Conservation (phyloP, 2,888 invertebrate genomes). For the Adelognathus sp. region DNA sequence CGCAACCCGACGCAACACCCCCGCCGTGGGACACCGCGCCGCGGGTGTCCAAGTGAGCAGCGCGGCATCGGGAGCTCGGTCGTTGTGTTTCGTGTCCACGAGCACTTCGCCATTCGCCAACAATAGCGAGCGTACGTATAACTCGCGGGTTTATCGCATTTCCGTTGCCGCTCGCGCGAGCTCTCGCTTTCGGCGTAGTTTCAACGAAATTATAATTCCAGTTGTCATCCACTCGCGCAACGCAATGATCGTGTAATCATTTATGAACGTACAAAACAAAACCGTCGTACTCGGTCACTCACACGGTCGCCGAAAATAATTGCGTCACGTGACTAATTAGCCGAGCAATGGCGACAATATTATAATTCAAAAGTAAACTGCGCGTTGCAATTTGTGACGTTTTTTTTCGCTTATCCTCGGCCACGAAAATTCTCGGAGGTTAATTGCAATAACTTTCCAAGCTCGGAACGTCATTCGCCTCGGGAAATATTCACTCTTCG, state of each 20-base stretch:
- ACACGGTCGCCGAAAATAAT: neutral
- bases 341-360: neutral
- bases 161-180: neutral
- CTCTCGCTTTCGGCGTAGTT: slow-evolving; percentile 12
- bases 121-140: neutral
- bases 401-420: neutral
- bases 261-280: slow-evolving; percentile 7
- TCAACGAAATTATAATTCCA: slow-evolving; percentile 34
- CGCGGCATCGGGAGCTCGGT: neutral
- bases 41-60: neutral
- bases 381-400: neutral
- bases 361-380: too few relatives aligned
- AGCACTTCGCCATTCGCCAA: slow-evolving; percentile 4
- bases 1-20: slow-evolving; percentile 17
- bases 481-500: neutral
- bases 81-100: slow-evolving; percentile 13
- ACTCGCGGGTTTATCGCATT: slow-evolving; percentile 20
- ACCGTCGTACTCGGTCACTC: neutral
- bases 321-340: neutral
- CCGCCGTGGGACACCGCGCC: neutral
- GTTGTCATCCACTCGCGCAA: neutral
- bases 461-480: neutral
- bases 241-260: slow-evolving; percentile 5
- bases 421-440: neutral
- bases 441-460: neutral